Evolutionary conservation across 2,113 vertebrate species (phyloP).

Genomic region (Poeciliopsis prolifica): DNA sequence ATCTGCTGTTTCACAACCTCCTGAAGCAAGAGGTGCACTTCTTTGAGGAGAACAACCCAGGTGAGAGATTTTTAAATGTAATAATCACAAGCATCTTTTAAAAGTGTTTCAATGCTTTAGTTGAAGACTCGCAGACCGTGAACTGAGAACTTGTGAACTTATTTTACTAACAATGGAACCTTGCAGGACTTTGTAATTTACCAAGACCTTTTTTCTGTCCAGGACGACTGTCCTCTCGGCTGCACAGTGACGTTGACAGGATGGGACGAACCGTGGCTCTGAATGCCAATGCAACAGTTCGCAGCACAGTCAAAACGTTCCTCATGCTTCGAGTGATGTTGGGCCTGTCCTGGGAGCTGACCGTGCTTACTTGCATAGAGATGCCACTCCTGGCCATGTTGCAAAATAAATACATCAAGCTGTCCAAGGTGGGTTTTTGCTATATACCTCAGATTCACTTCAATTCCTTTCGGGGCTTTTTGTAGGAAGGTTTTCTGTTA

Average conservation of each 20-base stretch:
- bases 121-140: too few species aligned
- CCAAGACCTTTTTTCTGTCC: not conserved
- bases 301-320: slow-evolving; percentile 78
- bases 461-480: not conserved
- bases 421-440: slow-evolving; percentile 74
- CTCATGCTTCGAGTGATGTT: slow-evolving; percentile 85
- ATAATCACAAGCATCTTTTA: not conserved
- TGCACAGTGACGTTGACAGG: slow-evolving; percentile 81
- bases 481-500: not conserved
- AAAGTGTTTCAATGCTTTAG: not conserved
- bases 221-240: slow-evolving; percentile 84
- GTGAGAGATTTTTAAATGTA: slow-evolving; percentile 47
- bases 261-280: slow-evolving; percentile 84
- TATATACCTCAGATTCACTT: not conserved
- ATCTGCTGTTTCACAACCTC: slow-evolving; percentile 72
- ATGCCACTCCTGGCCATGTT: slow-evolving; percentile 73
- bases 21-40: slow-evolving; percentile 79
- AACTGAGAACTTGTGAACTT: too few species aligned
- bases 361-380: slow-evolving; percentile 82
- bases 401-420: slow-evolving; percentile 76
- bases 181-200: too few species aligned
- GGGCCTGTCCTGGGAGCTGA: slow-evolving; percentile 82
- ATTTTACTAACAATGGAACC: too few species aligned
- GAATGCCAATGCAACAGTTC: slow-evolving; percentile 82
- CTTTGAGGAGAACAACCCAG: slow-evolving; percentile 78